Percentiles rank a stretch among this genome's conserved stretches.
Evolutionary conservation across 2,113 vertebrate species (phyloP).

Genomic region (Dipodomys spectabilis): DNA sequence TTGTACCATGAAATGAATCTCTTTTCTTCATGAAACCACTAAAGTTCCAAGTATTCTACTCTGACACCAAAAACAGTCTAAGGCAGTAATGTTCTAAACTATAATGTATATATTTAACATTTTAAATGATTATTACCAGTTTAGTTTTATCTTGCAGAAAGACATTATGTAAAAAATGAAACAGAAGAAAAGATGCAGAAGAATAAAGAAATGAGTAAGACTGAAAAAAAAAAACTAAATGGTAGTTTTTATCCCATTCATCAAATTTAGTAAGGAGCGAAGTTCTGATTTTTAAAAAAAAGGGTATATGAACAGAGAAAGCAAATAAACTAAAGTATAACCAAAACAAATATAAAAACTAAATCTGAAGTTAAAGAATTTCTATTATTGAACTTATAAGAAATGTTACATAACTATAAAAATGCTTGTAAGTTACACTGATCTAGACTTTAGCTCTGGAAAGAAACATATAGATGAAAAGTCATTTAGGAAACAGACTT

Average conservation of each 20-base stretch:
- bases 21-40: neutral
- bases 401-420: neutral
- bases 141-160: slow-evolving; percentile 30
- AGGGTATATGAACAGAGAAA: too few species aligned
- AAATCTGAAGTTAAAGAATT: slow-evolving; percentile 48
- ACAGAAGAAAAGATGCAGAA: slow-evolving; percentile 5
- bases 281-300: slow-evolving; percentile 23
- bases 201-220: neutral
- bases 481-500: neutral
- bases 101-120: slow-evolving; percentile 7
- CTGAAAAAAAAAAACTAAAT: neutral
- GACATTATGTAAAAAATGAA: slow-evolving; percentile 49
- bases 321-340: neutral
- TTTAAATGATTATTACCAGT: slow-evolving; percentile 19
- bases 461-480: slow-evolving; percentile 40
- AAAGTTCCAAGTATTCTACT: neutral
- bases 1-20: neutral
- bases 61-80: neutral
- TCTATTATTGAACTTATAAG: neutral
- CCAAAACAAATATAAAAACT: slow-evolving; percentile 28
- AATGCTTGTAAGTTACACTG: slow-evolving; percentile 17
- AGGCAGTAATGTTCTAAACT: neutral
- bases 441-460: neutral
- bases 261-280: neutral
- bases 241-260: neutral